phyloP scores from a whole-genome alignment of 2,888 invertebrate species.

The Drosophila kambysellisi region DNA sequence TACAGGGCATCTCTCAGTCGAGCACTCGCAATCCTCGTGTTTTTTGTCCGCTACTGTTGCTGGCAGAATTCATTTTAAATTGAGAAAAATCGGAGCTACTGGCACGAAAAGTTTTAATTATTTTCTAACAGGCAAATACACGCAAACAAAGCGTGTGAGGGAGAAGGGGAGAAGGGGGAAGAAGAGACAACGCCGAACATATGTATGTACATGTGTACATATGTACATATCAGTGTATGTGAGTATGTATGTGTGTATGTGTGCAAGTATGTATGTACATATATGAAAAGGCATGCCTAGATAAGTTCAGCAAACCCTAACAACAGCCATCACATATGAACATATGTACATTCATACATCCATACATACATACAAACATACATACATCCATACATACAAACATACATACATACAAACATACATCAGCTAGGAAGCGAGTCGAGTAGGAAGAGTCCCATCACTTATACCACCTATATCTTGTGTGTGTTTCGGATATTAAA shows the following conservation, averaged over 20 bases:
- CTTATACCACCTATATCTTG: slow-evolving; percentile 17
- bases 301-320: too few relatives aligned
- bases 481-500: slow-evolving; percentile 61
- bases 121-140: slow-evolving; percentile 77
- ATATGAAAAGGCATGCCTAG: neutral
- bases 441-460: slow-evolving; percentile 10
- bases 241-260: neutral
- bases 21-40: neutral
- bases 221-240: neutral
- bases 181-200: slow-evolving; percentile 25
- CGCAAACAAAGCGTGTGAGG: slow-evolving; percentile 36
- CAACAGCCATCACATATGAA: too few relatives aligned
- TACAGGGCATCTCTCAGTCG: neutral
- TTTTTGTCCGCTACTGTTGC: slow-evolving; percentile 38
- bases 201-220: neutral
- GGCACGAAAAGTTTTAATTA: slow-evolving; percentile 79
- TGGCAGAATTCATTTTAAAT: slow-evolving; percentile 74
- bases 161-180: neutral
- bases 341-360: neutral
- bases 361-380: neutral
- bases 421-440: slow-evolving; percentile 12
- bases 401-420: neutral
- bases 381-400: neutral
- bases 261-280: neutral
- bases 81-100: slow-evolving; percentile 77